A percentile compares a stretch with the other conserved stretches of the same genome.
Conservation (phyloP, 2,888 invertebrate species). For the Ashinkailepas kermadecensis region DNA sequence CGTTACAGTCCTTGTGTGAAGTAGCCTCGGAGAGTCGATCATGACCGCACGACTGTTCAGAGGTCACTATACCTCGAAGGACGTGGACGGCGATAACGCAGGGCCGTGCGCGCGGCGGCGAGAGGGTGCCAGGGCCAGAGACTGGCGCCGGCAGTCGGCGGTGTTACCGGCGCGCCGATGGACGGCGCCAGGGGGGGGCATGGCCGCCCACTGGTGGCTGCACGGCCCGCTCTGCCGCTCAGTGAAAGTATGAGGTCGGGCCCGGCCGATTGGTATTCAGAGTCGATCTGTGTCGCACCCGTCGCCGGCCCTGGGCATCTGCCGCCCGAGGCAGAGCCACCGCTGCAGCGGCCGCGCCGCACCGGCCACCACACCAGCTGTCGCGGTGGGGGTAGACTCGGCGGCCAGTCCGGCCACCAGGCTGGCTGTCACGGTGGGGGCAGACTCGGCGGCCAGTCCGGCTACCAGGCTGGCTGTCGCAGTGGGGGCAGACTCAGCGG, state of each 20-base stretch:
- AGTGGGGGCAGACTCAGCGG: too few species aligned
- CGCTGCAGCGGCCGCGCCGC: not conserved
- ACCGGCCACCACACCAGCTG: not conserved
- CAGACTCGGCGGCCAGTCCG: not conserved
- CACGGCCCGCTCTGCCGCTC: not conserved
- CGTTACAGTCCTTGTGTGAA: not conserved
- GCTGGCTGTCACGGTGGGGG: not conserved
- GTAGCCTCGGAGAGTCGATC: too few species aligned
- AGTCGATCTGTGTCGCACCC: not conserved
- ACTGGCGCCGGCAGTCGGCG: too few species aligned
- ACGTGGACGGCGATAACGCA: too few species aligned
- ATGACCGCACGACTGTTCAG: too few species aligned
- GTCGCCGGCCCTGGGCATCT: not conserved
- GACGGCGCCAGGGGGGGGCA: not conserved
- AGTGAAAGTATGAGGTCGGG: conserved; percentile 19
- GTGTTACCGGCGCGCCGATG: too few species aligned
- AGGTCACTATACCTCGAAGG: too few species aligned
- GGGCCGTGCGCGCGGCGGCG: too few species aligned
- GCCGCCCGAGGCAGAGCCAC: not conserved
- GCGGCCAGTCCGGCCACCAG: not conserved
- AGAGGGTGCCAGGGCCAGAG: too few species aligned
- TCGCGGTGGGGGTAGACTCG: not conserved
- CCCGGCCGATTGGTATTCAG: conserved; percentile 11
- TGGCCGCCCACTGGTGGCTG: not conserved
- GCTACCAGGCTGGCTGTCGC: too few species aligned